These are phyloP conservation scores for Philopedon plagiatum DNA, from an alignment of 2,888 invertebrate species.

Conservation along the genomic window DNA sequence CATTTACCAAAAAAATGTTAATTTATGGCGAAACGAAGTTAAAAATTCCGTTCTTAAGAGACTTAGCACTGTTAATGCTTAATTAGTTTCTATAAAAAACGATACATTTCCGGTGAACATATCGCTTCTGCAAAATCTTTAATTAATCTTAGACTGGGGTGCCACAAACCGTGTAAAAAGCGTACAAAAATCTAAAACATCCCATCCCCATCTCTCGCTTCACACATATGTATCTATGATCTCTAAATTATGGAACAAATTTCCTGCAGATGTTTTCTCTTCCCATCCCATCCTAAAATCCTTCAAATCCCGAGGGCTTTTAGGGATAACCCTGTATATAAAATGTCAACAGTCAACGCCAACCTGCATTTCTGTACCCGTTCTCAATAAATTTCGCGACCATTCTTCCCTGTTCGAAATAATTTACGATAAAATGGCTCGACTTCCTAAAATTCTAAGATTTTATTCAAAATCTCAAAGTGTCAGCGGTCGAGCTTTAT, in stretches of 20 bases:
- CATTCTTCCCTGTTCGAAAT: neutral
- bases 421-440: slow-evolving; percentile 23
- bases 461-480: slow-evolving; percentile 13
- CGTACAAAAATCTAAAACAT: too few species aligned
- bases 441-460: slow-evolving; percentile 31
- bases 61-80: neutral
- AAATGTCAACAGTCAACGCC: neutral
- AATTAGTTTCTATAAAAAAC: neutral
- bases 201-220: too few species aligned
- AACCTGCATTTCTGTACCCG: slow-evolving; percentile 7
- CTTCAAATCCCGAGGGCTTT: too few species aligned
- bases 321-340: neutral
- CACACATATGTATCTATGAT: too few species aligned
- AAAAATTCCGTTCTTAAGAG: neutral
- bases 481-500: slow-evolving; percentile 25
- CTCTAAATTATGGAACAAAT: too few species aligned
- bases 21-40: neutral
- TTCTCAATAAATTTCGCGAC: neutral
- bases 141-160: too few species aligned
- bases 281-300: too few species aligned
- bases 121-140: too few species aligned
- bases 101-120: too few species aligned
- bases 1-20: neutral
- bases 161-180: too few species aligned
- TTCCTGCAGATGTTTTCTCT: too few species aligned